phyloP scores from a whole-genome alignment of 2,888 invertebrate species.

The Mesodorylaimus sp. region DNA sequence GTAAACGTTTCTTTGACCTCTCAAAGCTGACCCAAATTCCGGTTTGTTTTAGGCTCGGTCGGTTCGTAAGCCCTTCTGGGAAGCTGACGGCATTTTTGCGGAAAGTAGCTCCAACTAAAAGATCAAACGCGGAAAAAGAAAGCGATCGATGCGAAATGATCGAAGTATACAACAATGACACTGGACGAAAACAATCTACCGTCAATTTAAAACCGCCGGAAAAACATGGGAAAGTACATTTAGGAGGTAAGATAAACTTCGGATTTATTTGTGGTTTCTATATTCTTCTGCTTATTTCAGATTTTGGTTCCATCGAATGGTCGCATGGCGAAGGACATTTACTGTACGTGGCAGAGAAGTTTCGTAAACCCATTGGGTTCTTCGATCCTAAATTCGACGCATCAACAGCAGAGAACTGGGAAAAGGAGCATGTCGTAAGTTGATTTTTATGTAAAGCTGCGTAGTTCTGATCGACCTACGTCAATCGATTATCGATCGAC shows the following conservation, averaged over 20 bases:
- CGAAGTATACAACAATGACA: constrained; percentile 4
- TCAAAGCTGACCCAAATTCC: too few species aligned
- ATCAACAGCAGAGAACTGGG: neutral
- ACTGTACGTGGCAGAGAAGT: constrained; percentile 23
- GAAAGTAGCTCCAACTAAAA: neutral
- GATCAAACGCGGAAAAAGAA: neutral
- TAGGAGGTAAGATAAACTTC: neutral
- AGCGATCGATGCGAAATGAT: neutral
- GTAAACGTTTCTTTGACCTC: neutral
- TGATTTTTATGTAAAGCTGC: neutral
- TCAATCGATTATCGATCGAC: neutral
- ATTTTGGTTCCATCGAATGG: constrained; percentile 21
- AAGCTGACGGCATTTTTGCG: neutral
- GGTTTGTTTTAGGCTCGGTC: neutral
- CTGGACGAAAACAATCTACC: constrained; percentile 4
- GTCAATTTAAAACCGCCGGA: constrained; percentile 7
- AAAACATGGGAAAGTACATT: constrained; percentile 11
- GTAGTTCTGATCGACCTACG: neutral
- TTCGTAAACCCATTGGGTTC: constrained; percentile 13
- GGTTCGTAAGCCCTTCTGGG: neutral
- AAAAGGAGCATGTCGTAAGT: neutral
- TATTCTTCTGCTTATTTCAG: constrained; percentile 6
- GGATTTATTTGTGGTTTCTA: neutral
- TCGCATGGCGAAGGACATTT: constrained; percentile 23
- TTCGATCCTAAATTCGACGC: constrained; percentile 10